A percentile compares a stretch with the other conserved stretches of the same genome.
Conservation (phyloP, 2,888 invertebrate genomes). For the Phortica okadai region DNA sequence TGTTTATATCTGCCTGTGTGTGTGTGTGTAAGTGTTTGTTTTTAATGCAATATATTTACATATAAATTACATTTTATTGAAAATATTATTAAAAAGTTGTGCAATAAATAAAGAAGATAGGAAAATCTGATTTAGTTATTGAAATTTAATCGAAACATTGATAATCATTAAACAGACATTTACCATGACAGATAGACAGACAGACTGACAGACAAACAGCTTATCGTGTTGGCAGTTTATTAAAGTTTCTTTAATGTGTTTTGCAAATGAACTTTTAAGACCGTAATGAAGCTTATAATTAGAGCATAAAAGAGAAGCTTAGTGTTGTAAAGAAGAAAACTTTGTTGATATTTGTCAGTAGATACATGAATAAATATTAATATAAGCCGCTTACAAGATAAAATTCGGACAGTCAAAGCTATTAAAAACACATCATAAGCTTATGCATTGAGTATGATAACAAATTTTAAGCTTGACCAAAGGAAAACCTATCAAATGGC, state of each 20-base stretch:
- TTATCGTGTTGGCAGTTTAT: too few relatives aligned
- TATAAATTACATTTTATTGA: constrained; percentile 14
- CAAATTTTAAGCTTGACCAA: not conserved
- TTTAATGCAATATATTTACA: constrained; percentile 21
- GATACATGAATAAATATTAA: not conserved
- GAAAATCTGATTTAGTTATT: not conserved
- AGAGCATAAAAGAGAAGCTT: too few relatives aligned
- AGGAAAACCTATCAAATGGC: not conserved
- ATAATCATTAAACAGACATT: not conserved
- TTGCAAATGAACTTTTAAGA: too few relatives aligned
- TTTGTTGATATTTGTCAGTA: not conserved
- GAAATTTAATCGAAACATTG: not conserved
- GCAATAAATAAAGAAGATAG: not conserved
- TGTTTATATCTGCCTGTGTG: not conserved
- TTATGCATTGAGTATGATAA: not conserved
- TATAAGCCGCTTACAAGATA: not conserved
- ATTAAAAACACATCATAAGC: not conserved
- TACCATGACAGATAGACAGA: too few relatives aligned
- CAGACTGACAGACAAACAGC: too few relatives aligned
- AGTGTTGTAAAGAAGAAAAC: too few relatives aligned
- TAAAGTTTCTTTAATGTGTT: too few relatives aligned
- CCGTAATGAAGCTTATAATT: too few relatives aligned
- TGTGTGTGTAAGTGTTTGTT: not conserved
- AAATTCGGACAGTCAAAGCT: not conserved
- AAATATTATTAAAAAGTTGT: constrained; percentile 5